These are phyloP conservation scores for Scelioninae gen. 1 DNA, from an alignment of 2,888 invertebrate genomes.

Conservation along the genomic window DNA sequence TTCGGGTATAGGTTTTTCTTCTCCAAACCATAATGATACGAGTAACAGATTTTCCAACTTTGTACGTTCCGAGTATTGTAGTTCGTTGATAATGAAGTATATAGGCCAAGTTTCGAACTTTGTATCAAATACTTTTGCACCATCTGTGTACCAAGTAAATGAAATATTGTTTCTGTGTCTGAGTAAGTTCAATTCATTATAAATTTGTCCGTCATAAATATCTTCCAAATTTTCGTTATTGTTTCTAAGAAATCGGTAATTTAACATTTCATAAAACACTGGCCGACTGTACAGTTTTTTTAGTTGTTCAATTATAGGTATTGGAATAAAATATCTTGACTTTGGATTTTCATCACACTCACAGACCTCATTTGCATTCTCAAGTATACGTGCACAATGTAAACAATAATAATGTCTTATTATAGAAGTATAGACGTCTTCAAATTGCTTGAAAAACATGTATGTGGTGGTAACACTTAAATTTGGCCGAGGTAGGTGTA, in stretches of 20 bases:
- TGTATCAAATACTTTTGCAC: conserved; percentile 4
- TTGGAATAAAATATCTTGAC: conserved; percentile 15
- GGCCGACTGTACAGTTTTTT: conserved; percentile 15
- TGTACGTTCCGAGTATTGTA: conserved; percentile 9
- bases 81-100: conserved; percentile 22
- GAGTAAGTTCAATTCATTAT: neutral
- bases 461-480: conserved; percentile 10
- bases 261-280: conserved; percentile 4
- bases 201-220: conserved; percentile 22
- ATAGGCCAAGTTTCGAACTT: conserved; percentile 17
- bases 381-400: neutral
- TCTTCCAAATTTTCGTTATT: neutral
- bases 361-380: conserved; percentile 11
- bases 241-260: neutral
- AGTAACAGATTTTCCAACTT: conserved; percentile 65
- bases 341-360: conserved; percentile 10
- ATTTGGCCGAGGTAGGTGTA: conserved; percentile 24
- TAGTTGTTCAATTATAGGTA: conserved; percentile 15
- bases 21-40: conserved; percentile 61
- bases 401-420: conserved; percentile 24
- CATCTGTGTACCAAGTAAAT: conserved; percentile 70
- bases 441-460: conserved; percentile 36
- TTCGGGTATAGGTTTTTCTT: conserved; percentile 61
- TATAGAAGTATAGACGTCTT: conserved; percentile 5
- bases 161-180: conserved; percentile 31